These are phyloP conservation scores for Ctenodactylus gundi DNA, from an alignment of 2,113 vertebrate genomes.

Conservation along the genomic window DNA sequence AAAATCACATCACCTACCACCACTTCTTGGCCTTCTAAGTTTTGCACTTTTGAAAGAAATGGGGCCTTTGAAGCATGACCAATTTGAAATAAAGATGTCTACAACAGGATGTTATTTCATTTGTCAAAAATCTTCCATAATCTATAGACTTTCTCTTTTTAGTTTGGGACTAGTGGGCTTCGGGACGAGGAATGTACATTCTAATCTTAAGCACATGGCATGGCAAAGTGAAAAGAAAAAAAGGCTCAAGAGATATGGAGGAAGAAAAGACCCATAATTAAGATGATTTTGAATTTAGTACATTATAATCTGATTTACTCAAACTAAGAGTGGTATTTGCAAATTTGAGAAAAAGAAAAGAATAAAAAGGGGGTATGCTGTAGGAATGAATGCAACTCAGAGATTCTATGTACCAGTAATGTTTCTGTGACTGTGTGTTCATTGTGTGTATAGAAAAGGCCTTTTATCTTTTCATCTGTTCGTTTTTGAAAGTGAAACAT, in stretches of 20 bases:
- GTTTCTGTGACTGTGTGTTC: neutral
- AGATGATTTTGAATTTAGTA: slow-evolving; percentile 23
- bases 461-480: neutral
- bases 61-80: neutral
- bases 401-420: neutral
- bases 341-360: neutral
- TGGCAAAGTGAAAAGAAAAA: neutral
- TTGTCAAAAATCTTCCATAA: slow-evolving; percentile 30
- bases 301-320: neutral
- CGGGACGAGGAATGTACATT: slow-evolving; percentile 15
- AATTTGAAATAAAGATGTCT: slow-evolving; percentile 38
- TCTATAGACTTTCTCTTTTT: neutral
- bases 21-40: neutral
- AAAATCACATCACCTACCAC: neutral
- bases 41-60: slow-evolving; percentile 48
- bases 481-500: neutral
- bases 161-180: neutral
- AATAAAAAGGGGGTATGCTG: neutral
- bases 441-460: neutral
- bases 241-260: neutral
- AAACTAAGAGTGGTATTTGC: slow-evolving; percentile 2
- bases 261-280: neutral
- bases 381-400: neutral
- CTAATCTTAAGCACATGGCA: neutral
- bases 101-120: neutral